Evolutionary conservation across 1,140 invertebrate species (phyloP), one percentile per base, ranked within the genome.

Genomic region (Dreissena polymorpha): DNA sequence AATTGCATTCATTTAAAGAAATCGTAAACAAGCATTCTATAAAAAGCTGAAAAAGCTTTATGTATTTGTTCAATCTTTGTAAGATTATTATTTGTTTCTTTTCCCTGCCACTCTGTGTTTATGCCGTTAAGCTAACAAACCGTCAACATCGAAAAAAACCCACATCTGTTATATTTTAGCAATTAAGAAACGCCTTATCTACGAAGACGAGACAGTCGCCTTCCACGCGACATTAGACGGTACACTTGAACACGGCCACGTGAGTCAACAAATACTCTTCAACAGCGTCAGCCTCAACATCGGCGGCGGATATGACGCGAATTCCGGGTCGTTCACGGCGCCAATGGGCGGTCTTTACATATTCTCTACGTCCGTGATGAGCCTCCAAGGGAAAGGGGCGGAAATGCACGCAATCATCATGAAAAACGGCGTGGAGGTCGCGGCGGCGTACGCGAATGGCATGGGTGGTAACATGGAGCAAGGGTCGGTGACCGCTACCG

Each of bases 351-450:
- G 75, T 12, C 7, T 53, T 8, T 69, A 77, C 50, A 51, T 77
- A 10, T 51, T 77, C 18, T 77, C 75, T 16, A 65, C 60, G 6
- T 77, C 75, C 0, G 65, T 77, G 12, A 50, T 25, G 21, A 67
- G 75, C 53, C 50, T 51, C n/a, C 39, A 64, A 64, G 50, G 23
- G 25, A 8, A 12, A 25, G 13, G 51, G 7, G 64, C 39, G 8
- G 64, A 53, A 14, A 25, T 68, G 23, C 75, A 68, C 51, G 75
- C 51, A 1, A 64, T 60, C 0, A 68, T 77, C 27, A 77, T 77
- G 75, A 77, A 77, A 50, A 77, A 68, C 65, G 75, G 75, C 16
- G 65, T 55, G 3, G 23, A 49, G 18, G 3, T 69, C 8, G 75
- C 64, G 16, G 67, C 60, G 10, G 65, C 50, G 21, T 78, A 25